phyloP scores from a whole-genome alignment of 2,888 invertebrate species.

The Tribolium freemani region DNA sequence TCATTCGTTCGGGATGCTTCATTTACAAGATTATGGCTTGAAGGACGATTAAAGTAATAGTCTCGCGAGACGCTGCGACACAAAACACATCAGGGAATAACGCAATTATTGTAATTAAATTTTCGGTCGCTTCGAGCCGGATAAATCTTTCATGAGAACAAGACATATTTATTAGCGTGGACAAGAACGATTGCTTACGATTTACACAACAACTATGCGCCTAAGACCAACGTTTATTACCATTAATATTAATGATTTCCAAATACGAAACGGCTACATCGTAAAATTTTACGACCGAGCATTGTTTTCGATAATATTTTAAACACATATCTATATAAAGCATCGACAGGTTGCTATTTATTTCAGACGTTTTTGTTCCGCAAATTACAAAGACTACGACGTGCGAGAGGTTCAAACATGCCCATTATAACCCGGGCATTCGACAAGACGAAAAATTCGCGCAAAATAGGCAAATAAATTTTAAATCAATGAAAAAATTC shows the following conservation, averaged over 20 bases:
- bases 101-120: conserved; percentile 33
- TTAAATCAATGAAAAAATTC: too few relatives aligned
- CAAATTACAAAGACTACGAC: conserved; percentile 22
- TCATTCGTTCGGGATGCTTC: conserved; percentile 33
- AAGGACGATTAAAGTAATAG: conserved; percentile 27
- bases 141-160: conserved; percentile 37
- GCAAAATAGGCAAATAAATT: too few relatives aligned
- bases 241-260: conserved; percentile 54
- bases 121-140: conserved; percentile 6
- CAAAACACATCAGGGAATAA: conserved; percentile 14
- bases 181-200: conserved; percentile 32
- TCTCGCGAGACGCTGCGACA: conserved; percentile 10
- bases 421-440: background rate
- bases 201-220: conserved; percentile 25
- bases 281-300: conserved; percentile 63
- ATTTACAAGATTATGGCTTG: conserved; percentile 22
- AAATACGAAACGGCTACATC: conserved; percentile 56
- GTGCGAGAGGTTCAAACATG: background rate
- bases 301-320: conserved; percentile 65
- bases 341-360: conserved; percentile 41
- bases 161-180: conserved; percentile 36
- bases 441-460: too few relatives aligned
- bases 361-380: conserved; percentile 27
- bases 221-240: conserved; percentile 45
- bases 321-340: conserved; percentile 58